Evolutionary conservation across 2,888 invertebrate species (phyloP), one percentile per base, ranked within the genome.

Genomic region (Corbicula japonica): DNA sequence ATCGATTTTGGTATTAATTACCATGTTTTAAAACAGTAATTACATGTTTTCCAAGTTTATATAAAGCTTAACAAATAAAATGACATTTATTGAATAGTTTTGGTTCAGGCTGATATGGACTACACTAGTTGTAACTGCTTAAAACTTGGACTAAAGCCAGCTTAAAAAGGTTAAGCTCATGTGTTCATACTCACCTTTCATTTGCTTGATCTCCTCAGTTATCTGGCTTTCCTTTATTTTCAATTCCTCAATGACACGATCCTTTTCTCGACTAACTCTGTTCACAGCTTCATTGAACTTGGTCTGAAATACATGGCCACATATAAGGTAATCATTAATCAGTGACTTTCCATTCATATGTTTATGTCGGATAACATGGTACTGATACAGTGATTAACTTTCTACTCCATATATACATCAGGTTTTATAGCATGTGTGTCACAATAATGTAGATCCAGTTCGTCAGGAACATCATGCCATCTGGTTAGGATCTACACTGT

Each of bases 211-310:
- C 56, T 87, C 80, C 6, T 90, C 85, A 28, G 92, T 91, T 12
- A 94, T 84, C 4, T 87, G 81, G 41, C 92, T 92, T 6, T 94
- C 81, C 85, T 90, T 81, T 76, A 95, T 95, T n/a, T 95, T 94
- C 75, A 96, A 91, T 80, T 95, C 92, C 69, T 96, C 96, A 83
- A 97, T 93, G 89, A 96, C 95, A 15, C 95, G 94, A 86, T 97
- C 96, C 92, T 96, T 97, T 85, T 96, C 97, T 4, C 95, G 95
- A 6, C 96, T 93, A 62, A 96, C 95, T 35, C 95, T 95, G 38
- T 95, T 95, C 5, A 96, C 94, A 30, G 95, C 95, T 86, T 96
- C 96, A 89, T 96, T 96, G 89, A 96, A 95, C 80, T 85, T 85
- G 28, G 71, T 71, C 80, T 72, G 62, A 32, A 72, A 72, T 26